These are phyloP conservation scores for Pyrochroa serraticornis DNA, from an alignment of 2,888 invertebrate genomes.

Conservation along the genomic window DNA sequence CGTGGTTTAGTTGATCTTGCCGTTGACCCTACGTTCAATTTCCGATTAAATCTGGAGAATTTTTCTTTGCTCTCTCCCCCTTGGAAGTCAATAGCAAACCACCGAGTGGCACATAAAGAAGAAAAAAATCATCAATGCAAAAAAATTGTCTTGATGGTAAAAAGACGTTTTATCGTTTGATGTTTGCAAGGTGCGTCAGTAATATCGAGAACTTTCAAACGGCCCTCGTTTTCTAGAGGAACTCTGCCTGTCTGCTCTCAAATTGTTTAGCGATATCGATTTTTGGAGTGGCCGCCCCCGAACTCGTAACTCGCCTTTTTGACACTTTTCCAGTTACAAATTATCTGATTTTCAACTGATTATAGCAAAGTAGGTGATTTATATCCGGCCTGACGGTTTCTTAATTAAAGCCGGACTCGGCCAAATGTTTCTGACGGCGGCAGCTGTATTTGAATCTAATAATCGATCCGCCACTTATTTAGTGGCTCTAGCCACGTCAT, in stretches of 20 bases:
- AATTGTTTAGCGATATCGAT: background rate
- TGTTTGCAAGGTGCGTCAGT: too few relatives aligned
- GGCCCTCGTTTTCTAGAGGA: background rate
- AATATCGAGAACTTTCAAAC: too few relatives aligned
- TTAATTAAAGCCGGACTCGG: conserved; percentile 37
- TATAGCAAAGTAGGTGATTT: conserved; percentile 39
- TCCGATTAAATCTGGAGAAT: too few relatives aligned
- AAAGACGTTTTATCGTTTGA: too few relatives aligned
- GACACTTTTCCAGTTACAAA: background rate
- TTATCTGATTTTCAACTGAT: conserved; percentile 21
- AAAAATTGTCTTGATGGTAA: too few relatives aligned
- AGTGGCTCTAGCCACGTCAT: conserved; percentile 13
- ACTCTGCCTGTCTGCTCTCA: background rate
- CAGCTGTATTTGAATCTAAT: conserved; percentile 32
- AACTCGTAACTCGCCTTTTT: background rate
- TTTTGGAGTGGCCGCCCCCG: background rate
- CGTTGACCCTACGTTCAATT: too few relatives aligned
- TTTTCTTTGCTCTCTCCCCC: too few relatives aligned
- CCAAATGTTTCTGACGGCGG: conserved; percentile 24
- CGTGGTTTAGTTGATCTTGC: too few relatives aligned
- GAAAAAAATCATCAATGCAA: too few relatives aligned
- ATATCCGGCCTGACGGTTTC: conserved; percentile 39
- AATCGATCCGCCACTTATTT: conserved; percentile 24
- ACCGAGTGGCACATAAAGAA: too few relatives aligned
- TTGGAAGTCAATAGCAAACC: too few relatives aligned